Evolutionary conservation across 2,888 invertebrate species (phyloP), one percentile per base, ranked within the genome.

Genomic region (Drosophila helvetica): DNA sequence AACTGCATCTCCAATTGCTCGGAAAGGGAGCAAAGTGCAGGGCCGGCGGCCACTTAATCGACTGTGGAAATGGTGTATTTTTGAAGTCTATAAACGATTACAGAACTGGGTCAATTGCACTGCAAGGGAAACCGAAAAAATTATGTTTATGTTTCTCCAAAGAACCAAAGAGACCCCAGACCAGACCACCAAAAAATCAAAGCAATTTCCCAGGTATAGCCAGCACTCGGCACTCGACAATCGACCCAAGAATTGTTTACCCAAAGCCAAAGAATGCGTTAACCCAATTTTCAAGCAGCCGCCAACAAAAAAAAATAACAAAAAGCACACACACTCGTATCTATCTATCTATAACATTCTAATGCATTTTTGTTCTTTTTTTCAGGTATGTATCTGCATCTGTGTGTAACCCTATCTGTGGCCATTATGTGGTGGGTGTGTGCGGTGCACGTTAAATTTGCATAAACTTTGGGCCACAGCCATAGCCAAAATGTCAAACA

Each of bases 401-500:
- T 42, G 38, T 38, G 38, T 38, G 38, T 7, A 15, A 6, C 15
- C 15, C 15, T 15, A 15, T 38, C 15, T 38, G 38, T 7, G 2
- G 27, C 19, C 52, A 46, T 58, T 48, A 61, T 45, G 60, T 63
- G 51, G 61, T 76, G 84, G 67, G 75, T 80, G 84, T 68, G 77
- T 59, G 59, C 48, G 43, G 62, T 50, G 66, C 19, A 61, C 22
- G 42, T 55, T 73, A 65, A 70, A 83, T 86, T 86, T 83, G 75
- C 82, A 82, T 82, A 80, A 73, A 69, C 64, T 71, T 84, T 69
- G 76, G 64, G 69, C 60, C 30, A 50, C 75, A 73, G 60, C 66
- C 58, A n/a, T 45, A 66, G 42, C 65, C 78, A 50, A 86, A 82
- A 82, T 86, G 84, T 86, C 80, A 82, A 38, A 83, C 86, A 86